Base-by-base conservation (phyloP, 2,888 invertebrate genomes). In the Troilus luridus region DNA sequence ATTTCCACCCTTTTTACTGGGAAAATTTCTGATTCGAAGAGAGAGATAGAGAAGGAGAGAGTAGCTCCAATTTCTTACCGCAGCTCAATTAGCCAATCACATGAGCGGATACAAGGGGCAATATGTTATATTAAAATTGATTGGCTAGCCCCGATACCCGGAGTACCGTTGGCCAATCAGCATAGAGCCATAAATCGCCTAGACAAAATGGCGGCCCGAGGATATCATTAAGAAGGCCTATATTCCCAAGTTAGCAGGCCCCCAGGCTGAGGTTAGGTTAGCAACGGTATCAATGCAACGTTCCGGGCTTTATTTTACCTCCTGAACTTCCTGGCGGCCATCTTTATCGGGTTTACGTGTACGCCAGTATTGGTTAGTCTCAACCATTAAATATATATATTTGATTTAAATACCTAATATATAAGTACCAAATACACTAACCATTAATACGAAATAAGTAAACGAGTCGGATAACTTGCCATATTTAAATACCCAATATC, bases 91-190 rank as follows among this genome's bases (percentile, higher is more conserved):
- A 77, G 27, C 72, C 72, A 77, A 77, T 77, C 72, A 77, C 8
- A 77, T 41, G 27, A 41, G 72, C 72, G 72, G 27, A 77, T 41
- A 77, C 27, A 77, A 77, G 72, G 41, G 72, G 72, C 67, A 67
- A 67, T 67, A 11, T 24, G 12, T 67, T 77, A 77, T 17, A 7
- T 77, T 77, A 41, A 41, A 77, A 41, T 77, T 27, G 72, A 77
- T 77, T 77, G 72, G 72, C 19, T 14, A 0, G 67, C 14, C 24
- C 12, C 17, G 72, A 77, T 9, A 17, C 8, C 17, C 7, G 0
- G 27, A 41, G 41, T 77, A 67, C 67, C 67, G 67, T 67, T 67
- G 67, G 72, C 41, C 41, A 77, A 77, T 77, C 27, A 17, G 17
- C 27, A 19, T 8, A 41, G 0, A 41, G 72, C 72, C 72, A 77